Base-by-base conservation (phyloP, 2,888 invertebrate genomes). In the Malacosoma neustria region DNA sequence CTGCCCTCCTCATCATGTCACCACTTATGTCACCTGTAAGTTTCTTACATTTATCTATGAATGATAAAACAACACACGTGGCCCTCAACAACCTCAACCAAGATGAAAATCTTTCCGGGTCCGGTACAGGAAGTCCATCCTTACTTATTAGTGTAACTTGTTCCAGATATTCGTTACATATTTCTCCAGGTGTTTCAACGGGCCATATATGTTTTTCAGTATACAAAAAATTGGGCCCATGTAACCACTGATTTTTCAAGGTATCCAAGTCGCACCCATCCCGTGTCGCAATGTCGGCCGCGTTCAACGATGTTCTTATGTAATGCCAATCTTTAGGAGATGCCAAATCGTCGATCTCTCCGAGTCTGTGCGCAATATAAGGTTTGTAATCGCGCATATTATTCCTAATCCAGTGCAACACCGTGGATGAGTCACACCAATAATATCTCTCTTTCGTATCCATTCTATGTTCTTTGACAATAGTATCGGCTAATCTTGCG, bases 271-370 rank as follows among this genome's bases (percentile, higher is more conserved):
- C 35, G 11, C 14, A 40, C 7, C 13, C 5, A 7, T 35, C 35
- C 13, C 34, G 14, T 3, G 43, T 43, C 9, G 37, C 46, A 1
- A 45, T 11, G 14, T 56, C 52, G 0, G 55, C 51, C 3, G 49
- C 37, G 13, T 56, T 52, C 29, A 46, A 11, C 1, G 38, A 32
- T 0, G 54, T 47, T 3, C 57, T 54, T 3, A 62, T 42, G 37
- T 55, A 58, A 14, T 40, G 32, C 61, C 61, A 64, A 4, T 59
- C 46, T 1, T 35, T 11, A 2, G 34, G 32, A 4, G 29, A 12
- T 7, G 42, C 45, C 1, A 43, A 14, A n/a, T 51, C 50, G 14
- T 54, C 55, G 4, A 54, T 47, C 14, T 54, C 51, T 0, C 51
- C 51, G 0, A 56, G 32, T 5, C 54, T 36, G 14, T 56, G 37